These are phyloP conservation scores for Porites lutea DNA, from an alignment of 64 coral and sea anemone species.

Conservation along the genomic window DNA sequence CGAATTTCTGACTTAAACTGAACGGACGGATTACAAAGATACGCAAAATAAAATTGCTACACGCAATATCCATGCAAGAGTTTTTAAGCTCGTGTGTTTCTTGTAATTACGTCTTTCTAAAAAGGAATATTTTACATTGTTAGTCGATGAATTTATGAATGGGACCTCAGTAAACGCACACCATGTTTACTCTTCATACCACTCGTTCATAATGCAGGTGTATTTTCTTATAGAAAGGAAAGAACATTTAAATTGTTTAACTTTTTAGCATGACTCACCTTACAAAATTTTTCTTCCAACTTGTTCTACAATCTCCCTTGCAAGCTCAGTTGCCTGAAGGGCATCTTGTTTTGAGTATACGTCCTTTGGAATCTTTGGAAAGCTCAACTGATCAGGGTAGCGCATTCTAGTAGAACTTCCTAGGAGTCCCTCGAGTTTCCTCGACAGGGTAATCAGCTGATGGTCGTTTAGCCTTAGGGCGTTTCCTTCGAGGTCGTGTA, in stretches of 20 bases:
- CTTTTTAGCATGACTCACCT: neutral
- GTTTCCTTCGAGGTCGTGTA: slow-evolving; percentile 62
- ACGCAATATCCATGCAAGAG: no score
- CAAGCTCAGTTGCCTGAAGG: slow-evolving; percentile 23
- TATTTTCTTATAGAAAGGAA: no score
- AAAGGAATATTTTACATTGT: no score
- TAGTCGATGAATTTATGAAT: no score
- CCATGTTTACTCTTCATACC: no score
- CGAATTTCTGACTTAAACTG: no score
- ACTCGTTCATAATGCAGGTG: no score
- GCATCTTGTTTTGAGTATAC: slow-evolving; percentile 65
- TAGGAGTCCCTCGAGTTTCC: neutral
- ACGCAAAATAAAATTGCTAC: no score
- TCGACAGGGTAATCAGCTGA: slow-evolving; percentile 31
- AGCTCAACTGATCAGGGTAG: slow-evolving; percentile 67
- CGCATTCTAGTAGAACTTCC: slow-evolving; percentile 81
- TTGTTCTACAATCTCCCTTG: slow-evolving; percentile 16
- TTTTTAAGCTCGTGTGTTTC: no score
- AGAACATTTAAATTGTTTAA: neutral
- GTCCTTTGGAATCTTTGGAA: slow-evolving; percentile 69
- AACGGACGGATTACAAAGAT: no score
- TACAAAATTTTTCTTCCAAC: slow-evolving; percentile 16
- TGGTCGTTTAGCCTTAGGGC: slow-evolving; percentile 37
- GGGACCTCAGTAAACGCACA: no score
- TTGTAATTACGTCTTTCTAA: no score